Evolutionary conservation across 64 coral and sea anemone genomes (phyloP).

Genomic region (Pachyseris speciosa): DNA sequence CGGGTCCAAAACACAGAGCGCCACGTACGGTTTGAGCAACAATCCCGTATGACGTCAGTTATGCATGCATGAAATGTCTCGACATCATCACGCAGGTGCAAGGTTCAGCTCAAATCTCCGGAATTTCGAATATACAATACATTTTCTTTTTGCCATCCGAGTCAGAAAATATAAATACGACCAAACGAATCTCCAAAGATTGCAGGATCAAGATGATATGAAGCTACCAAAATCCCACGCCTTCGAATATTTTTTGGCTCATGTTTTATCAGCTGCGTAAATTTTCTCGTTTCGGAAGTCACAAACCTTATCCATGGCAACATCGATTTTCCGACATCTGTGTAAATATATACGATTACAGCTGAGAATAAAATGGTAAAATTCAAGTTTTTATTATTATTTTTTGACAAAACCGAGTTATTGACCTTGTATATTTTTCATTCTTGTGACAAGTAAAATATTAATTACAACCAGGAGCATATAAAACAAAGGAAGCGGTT

Average conservation of each 20-base stretch:
- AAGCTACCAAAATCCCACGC: background rate
- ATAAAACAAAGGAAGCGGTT: too few species aligned
- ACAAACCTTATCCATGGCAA: background rate
- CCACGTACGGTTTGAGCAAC: conserved; percentile 32
- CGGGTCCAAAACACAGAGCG: background rate
- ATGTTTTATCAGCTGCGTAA: background rate
- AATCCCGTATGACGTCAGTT: conserved; percentile 27
- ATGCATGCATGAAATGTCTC: conserved; percentile 40
- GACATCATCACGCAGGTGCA: background rate
- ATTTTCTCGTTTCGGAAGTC: background rate
- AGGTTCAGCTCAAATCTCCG: background rate
- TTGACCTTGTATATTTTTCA: too few species aligned
- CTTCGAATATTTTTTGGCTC: background rate
- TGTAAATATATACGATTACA: background rate
- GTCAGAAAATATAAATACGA: too few species aligned
- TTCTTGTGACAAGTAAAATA: too few species aligned
- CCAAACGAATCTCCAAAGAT: background rate
- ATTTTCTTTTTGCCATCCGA: background rate
- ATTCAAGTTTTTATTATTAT: background rate
- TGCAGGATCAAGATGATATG: background rate
- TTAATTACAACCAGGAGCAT: too few species aligned
- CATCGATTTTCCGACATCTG: background rate
- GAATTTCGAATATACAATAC: background rate
- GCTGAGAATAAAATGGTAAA: background rate
- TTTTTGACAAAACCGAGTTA: background rate